Percentiles rank a stretch among this genome's conserved stretches.
Conservation (phyloP, 2,113 vertebrate species). For the Paraplagusia blochii region DNA sequence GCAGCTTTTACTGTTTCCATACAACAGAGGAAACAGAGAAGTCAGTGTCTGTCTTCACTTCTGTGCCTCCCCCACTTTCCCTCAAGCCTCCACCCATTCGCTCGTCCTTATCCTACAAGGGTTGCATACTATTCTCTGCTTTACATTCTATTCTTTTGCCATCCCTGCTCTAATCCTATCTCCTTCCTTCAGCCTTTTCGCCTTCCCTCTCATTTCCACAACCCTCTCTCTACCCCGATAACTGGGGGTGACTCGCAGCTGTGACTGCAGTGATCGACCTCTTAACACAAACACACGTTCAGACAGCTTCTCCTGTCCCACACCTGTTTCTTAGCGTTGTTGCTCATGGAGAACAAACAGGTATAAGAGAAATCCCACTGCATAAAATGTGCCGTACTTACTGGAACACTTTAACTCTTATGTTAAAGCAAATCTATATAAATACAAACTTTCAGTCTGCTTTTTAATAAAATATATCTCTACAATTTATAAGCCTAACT, state of each 20-base stretch:
- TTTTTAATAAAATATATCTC: no score
- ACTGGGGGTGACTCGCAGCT: conserved; percentile 69
- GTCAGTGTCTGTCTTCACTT: conserved; percentile 60
- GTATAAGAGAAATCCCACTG: conserved; percentile 25
- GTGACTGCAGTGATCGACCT: conserved; percentile 38
- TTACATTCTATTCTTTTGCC: conserved; percentile 27
- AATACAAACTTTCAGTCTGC: neutral
- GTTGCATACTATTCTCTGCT: conserved; percentile 20
- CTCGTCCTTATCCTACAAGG: conserved; percentile 32
- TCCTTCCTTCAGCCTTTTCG: conserved; percentile 40
- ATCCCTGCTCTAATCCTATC: conserved; percentile 25
- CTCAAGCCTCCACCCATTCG: conserved; percentile 30
- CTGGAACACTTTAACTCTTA: conserved; percentile 17
- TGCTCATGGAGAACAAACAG: conserved; percentile 36
- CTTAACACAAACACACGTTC: conserved; percentile 5
- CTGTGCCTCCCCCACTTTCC: conserved; percentile 31
- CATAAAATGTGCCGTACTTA: conserved; percentile 17
- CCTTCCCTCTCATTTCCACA: conserved; percentile 48
- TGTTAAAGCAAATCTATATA: neutral
- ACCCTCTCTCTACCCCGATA: conserved; percentile 48
- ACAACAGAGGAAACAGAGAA: conserved; percentile 66
- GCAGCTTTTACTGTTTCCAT: conserved; percentile 62
- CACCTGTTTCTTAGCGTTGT: conserved; percentile 38
- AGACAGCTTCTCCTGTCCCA: conserved; percentile 10
- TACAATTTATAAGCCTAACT: no score